phyloP scores from a whole-genome alignment of 1,140 invertebrate species.

The Centruroides sculpturatus region DNA sequence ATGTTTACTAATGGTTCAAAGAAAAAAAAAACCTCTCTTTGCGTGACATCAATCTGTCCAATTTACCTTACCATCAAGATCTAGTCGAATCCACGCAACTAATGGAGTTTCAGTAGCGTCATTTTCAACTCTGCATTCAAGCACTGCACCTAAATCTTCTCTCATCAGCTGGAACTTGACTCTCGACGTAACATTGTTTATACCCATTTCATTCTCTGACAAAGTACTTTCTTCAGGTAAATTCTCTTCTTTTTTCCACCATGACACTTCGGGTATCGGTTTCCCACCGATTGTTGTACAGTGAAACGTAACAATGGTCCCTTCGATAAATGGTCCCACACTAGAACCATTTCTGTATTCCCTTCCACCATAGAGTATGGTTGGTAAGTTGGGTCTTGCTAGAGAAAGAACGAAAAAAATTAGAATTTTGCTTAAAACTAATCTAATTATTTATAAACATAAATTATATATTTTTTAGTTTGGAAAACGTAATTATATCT shows the following conservation, averaged over 20 bases:
- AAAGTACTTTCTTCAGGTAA: not conserved
- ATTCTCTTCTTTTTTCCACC: conserved; percentile 13
- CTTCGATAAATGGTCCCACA: conserved; percentile 16
- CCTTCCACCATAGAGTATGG: not conserved
- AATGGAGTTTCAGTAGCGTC: conserved; percentile 37
- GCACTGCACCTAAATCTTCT: conserved; percentile 56
- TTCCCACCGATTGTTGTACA: conserved; percentile 16
- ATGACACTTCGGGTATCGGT: conserved; percentile 15
- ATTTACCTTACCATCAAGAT: conserved; percentile 61
- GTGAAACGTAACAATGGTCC: conserved; percentile 13
- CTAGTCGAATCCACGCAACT: conserved; percentile 45
- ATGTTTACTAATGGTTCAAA: conserved; percentile 1
- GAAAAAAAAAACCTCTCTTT: not conserved
- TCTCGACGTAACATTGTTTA: conserved; percentile 7
- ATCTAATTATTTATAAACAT: too few species aligned
- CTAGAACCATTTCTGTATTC: not conserved
- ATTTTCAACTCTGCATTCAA: conserved; percentile 42
- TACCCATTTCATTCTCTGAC: not conserved
- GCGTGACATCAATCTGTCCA: not conserved
- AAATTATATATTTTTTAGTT: too few species aligned
- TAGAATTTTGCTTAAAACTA: too few species aligned
- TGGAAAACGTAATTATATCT: too few species aligned
- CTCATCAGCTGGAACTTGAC: conserved; percentile 30
- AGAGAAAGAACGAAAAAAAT: not conserved
- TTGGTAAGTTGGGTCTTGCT: not conserved